A percentile compares a stretch with the other conserved stretches of the same genome.
Conservation (phyloP, 1,140 invertebrate species). For the Rhizoglyphus robini region DNA sequence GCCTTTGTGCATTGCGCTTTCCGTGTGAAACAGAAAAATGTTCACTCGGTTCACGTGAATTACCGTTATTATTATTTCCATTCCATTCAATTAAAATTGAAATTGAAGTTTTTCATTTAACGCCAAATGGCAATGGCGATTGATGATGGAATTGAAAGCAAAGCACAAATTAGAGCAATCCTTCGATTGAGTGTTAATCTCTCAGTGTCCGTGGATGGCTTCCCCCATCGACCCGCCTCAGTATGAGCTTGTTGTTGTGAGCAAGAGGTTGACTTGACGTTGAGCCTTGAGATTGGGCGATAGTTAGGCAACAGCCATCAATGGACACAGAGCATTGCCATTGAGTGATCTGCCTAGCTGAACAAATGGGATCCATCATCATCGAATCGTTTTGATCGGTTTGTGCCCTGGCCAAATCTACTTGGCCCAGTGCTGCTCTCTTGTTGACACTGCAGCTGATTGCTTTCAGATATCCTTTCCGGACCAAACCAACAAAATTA, state of each 20-base stretch:
- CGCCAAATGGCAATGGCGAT: too few relatives aligned
- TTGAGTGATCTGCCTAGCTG: too few relatives aligned
- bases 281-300: conserved; percentile 6
- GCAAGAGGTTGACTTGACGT: background rate
- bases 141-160: too few relatives aligned
- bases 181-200: conserved; percentile 3
- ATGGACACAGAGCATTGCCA: background rate
- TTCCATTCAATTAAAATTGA: too few relatives aligned
- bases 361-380: conserved; percentile 2
- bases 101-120: background rate
- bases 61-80: conserved; percentile 12
- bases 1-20: too few relatives aligned
- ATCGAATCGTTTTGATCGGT: background rate
- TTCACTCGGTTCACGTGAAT: too few relatives aligned
- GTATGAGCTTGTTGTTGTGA: background rate
- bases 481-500: background rate
- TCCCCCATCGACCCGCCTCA: background rate
- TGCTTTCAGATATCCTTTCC: background rate
- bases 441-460: conserved; percentile 1
- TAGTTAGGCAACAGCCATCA: background rate
- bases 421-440: background rate
- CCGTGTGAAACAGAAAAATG: too few relatives aligned
- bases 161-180: too few relatives aligned
- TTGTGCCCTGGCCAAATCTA: background rate
- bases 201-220: background rate